These are phyloP conservation scores for Deroplatys truncata DNA, from an alignment of 2,888 invertebrate species.

Conservation along the genomic window DNA sequence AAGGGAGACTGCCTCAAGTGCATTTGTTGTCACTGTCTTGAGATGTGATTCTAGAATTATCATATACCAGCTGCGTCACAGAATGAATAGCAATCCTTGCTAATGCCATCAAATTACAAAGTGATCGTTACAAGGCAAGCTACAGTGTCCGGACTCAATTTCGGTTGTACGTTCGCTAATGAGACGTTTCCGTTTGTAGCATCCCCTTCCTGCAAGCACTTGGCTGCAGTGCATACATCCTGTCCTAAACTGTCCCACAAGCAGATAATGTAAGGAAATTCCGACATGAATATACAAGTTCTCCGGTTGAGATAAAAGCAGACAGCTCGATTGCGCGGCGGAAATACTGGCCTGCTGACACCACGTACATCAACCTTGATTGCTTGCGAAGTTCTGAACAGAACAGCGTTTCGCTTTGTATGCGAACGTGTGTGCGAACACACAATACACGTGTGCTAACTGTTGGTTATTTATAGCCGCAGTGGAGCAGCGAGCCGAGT, in stretches of 20 bases:
- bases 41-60: no score
- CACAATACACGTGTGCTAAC: not conserved
- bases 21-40: no score
- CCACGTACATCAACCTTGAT: not conserved
- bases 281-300: not conserved
- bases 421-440: not conserved
- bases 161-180: not conserved
- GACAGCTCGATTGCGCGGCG: not conserved
- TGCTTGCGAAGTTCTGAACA: not conserved
- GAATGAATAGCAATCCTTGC: no score
- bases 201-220: not conserved
- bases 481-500: no score
- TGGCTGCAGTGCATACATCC: not conserved
- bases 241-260: not conserved
- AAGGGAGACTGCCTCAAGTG: no score
- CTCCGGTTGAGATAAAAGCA: not conserved
- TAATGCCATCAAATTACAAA: not conserved
- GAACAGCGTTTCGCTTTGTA: not conserved
- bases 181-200: not conserved
- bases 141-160: not conserved
- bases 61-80: not conserved
- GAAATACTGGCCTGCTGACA: not conserved
- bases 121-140: not conserved
- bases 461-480: no score
- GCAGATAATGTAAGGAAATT: not conserved